A percentile compares a stretch with the other conserved stretches of the same genome.
Evolutionary conservation across 2,113 vertebrate genomes (phyloP).

Genomic region (Todiramphus saurophagus): DNA sequence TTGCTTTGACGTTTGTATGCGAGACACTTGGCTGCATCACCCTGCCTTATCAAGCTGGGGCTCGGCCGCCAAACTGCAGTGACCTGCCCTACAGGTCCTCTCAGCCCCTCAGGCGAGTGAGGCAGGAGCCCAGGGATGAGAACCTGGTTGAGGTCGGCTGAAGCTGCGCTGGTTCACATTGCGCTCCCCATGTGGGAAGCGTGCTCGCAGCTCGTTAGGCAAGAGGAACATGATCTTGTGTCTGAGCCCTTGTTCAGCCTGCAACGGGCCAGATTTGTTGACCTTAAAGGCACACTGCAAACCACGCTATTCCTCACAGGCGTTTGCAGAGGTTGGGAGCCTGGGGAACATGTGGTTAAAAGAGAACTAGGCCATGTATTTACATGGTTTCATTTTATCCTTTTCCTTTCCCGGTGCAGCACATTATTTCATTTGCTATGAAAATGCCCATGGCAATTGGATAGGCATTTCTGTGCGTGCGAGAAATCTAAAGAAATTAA

Average conservation of each 20-base stretch:
- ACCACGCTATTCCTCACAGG: background rate
- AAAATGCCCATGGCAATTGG: background rate
- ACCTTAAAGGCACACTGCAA: background rate
- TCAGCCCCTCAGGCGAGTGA: fast-evolving
- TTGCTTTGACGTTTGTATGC: fast-evolving
- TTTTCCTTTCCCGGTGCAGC: background rate
- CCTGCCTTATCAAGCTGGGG: fast-evolving
- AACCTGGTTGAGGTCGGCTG: fast-evolving
- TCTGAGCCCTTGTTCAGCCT: background rate
- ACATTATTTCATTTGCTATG: background rate
- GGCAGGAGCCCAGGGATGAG: fast-evolving
- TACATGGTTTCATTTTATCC: background rate
- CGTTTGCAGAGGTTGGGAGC: background rate
- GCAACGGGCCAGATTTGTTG: background rate
- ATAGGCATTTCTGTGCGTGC: background rate
- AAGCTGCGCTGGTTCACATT: background rate
- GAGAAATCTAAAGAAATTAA: background rate
- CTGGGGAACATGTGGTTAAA: constrained; percentile 16
- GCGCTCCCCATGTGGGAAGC: fast-evolving
- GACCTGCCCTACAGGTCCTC: fast-evolving
- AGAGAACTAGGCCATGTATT: background rate
- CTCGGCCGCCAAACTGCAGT: fast-evolving
- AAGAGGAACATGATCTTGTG: background rate
- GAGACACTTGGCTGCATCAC: fast-evolving
- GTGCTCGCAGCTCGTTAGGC: fast-evolving